Percentiles rank a stretch among this genome's conserved stretches.
These are phyloP conservation scores for Sclerurus mexicanus DNA, from an alignment of 2,113 vertebrate genomes.

Conservation along the genomic window DNA sequence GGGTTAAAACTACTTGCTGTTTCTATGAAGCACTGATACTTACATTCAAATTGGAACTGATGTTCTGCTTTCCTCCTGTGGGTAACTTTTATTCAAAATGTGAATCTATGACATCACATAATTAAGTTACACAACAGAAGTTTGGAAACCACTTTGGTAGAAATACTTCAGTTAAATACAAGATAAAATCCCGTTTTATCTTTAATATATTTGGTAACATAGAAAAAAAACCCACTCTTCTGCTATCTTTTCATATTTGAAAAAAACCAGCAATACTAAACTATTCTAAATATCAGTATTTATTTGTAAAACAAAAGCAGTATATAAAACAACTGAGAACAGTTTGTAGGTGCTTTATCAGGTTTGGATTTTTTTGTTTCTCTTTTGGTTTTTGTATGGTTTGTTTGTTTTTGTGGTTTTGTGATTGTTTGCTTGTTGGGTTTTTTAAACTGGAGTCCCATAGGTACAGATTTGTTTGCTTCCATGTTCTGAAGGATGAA, in stretches of 20 bases:
- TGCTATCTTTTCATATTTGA: not conserved
- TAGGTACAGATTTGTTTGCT: not conserved
- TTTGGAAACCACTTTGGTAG: not conserved
- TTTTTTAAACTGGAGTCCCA: not conserved
- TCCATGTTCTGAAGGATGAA: not conserved
- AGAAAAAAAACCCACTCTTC: not conserved
- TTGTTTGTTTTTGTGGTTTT: not conserved
- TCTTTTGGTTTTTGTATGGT: not conserved
- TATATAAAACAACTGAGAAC: not conserved
- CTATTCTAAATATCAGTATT: not conserved
- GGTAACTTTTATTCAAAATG: not conserved
- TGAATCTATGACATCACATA: not conserved
- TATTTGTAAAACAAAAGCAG: not conserved
- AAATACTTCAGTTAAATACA: not conserved
- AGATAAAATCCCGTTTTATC: not conserved
- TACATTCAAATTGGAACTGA: not conserved
- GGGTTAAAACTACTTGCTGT: not conserved
- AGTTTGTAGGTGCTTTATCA: not conserved
- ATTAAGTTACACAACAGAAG: not conserved
- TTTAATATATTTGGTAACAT: not conserved
- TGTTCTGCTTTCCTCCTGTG: not conserved
- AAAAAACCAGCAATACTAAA: not conserved
- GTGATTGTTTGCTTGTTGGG: not conserved
- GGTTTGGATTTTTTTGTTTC: not conserved
- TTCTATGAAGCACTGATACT: not conserved